Percentiles rank a stretch among this genome's conserved stretches.
Conservation (phyloP, 2,113 vertebrate species). For the Brachypodius melanocephalos region DNA sequence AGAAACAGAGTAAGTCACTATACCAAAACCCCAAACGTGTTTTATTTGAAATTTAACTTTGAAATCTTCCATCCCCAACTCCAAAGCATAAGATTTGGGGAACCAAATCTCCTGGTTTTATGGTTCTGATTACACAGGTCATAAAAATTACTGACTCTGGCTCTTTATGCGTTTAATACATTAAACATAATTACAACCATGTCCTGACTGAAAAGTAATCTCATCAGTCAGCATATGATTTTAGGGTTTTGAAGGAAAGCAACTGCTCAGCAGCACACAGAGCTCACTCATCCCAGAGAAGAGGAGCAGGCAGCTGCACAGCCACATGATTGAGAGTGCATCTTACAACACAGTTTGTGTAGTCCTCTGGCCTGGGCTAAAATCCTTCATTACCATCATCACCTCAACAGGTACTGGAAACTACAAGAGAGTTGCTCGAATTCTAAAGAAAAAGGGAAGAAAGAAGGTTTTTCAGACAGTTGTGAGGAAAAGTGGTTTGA, state of each 20-base stretch:
- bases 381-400: neutral
- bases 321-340: neutral
- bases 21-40: neutral
- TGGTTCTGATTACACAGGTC: constrained; percentile 40
- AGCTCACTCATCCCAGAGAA: neutral
- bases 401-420: neutral
- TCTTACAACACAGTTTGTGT: neutral
- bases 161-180: neutral
- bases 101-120: neutral
- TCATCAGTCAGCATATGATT: neutral
- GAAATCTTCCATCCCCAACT: neutral
- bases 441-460: neutral
- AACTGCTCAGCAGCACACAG: neutral
- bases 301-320: neutral
- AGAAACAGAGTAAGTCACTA: neutral
- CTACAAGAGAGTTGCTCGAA: neutral
- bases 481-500: neutral
- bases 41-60: neutral
- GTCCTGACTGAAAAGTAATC: neutral
- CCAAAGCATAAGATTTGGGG: neutral
- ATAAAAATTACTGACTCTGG: constrained; percentile 57
- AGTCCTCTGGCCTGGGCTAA: neutral
- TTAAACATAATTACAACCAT: constrained; percentile 35
- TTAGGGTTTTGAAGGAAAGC: neutral
- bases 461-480: neutral